A percentile compares a stretch with the other conserved stretches of the same genome.
Conservation (phyloP, 23 tunicate genomes). For the Ciona savignyi region DNA sequence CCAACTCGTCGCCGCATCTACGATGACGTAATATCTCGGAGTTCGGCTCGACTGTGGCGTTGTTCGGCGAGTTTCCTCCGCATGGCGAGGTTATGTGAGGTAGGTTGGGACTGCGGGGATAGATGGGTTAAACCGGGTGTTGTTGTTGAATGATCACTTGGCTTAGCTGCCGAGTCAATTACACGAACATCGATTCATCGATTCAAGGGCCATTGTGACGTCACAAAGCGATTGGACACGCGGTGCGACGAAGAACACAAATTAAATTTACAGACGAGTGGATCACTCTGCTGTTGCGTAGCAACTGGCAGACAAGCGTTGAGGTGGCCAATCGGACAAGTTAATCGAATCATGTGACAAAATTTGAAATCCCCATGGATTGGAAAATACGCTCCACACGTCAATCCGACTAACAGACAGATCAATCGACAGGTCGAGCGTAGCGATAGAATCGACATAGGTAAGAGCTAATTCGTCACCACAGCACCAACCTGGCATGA, state of each 20-base stretch:
- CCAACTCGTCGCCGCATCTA: not conserved
- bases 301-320: not conserved
- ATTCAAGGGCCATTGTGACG: not conserved
- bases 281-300: not conserved
- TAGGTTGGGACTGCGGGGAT: not conserved
- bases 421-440: not conserved
- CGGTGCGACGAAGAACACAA: not conserved
- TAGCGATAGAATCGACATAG: not conserved
- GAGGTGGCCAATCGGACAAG: not conserved
- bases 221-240: not conserved
- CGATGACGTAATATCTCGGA: not conserved
- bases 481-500: not conserved
- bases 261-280: not conserved
- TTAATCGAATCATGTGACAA: slow-evolving; percentile 1
- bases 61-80: not conserved
- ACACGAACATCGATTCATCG: not conserved
- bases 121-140: not conserved
- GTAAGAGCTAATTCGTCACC: not conserved
- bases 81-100: not conserved
- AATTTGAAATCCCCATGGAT: not conserved
- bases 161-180: not conserved
- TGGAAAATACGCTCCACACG: not conserved
- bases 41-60: not conserved
- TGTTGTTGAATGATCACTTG: not conserved
- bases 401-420: not conserved